Evolutionary conservation across 2,797 vertebrate genomes (phyloP), one percentile per base, ranked within the genome.

Genomic region (Taenioides sp.): DNA sequence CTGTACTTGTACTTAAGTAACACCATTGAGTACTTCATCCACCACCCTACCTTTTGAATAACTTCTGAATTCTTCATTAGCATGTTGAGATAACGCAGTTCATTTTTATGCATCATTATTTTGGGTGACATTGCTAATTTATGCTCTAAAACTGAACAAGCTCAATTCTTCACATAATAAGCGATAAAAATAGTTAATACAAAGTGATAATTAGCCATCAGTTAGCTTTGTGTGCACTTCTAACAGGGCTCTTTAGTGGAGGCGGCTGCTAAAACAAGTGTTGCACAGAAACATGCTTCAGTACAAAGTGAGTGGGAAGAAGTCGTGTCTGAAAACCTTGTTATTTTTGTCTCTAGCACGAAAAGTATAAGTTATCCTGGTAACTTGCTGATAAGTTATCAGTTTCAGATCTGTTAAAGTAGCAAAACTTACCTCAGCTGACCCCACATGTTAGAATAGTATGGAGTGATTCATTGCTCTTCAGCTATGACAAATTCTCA

Each of bases 191-290:
- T 28, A 28, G 5, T 28, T 31, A 16, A 2, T 31, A 20, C 14
- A 60, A 66, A 28, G 58, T 66, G 47, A 25, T 65, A 49, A 65
- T 49, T 18, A 27, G 40, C 3, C 40, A 18, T 27, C 5, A 25
- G 37, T 49, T 47, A 43, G 62, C 37, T 25, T 23, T 23, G 11
- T 25, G 40, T 14, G n/a, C 17, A 23, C 2, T 54, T 34, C 3
- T 5, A 54, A 28, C 50, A 3, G 27, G 28, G 65, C 25, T 28
- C 27, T 55, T 54, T n/a, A 6, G 20, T n/a, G 49, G 43, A 67
- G 65, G 65, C 28, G 27, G 50, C 49, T 34, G 65, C 65, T 67
- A 55, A 67, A 54, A 28, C 7, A 5, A 66, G 65, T 66, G 47
- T 49, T 20, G 43, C 18, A 9, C 43, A 66, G 18, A 49, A 52